Percentiles rank a stretch among this genome's conserved stretches.
Conservation (phyloP, 2,888 invertebrate genomes). For the Hypomecis punctinalis region DNA sequence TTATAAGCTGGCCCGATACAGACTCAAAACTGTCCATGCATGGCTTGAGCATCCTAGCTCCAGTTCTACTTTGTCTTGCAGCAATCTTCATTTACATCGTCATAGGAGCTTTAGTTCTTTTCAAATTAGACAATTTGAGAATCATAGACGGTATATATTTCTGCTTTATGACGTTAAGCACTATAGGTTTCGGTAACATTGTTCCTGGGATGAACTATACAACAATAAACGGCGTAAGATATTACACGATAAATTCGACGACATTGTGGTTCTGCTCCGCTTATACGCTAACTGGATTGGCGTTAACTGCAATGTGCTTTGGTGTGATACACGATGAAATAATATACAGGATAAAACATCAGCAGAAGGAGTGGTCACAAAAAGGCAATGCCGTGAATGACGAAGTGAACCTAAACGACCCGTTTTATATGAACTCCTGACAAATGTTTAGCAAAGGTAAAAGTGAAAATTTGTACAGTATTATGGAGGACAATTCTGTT, state of each 20-base stretch:
- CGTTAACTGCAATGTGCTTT: constrained; percentile 95
- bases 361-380: constrained; percentile 86
- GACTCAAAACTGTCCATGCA: constrained; percentile 90
- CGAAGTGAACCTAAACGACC: constrained; percentile 86
- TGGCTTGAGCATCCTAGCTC: constrained; percentile 94
- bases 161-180: constrained; percentile 97
- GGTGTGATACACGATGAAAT: constrained; percentile 96
- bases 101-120: constrained; percentile 94
- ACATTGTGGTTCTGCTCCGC: constrained; percentile 95
- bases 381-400: constrained; percentile 88
- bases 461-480: constrained; percentile 84
- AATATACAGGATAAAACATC: constrained; percentile 91
- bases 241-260: constrained; percentile 86
- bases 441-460: constrained; percentile 87
- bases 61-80: constrained; percentile 93
- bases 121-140: constrained; percentile 95
- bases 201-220: constrained; percentile 88
- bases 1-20: constrained; percentile 88
- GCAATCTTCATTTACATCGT: constrained; percentile 97
- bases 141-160: constrained; percentile 96
- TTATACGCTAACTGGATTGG: constrained; percentile 94
- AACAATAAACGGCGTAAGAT: constrained; percentile 80
- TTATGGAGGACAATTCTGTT: constrained; percentile 80
- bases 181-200: constrained; percentile 95
- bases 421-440: constrained; percentile 90